Percentiles rank a stretch among this genome's conserved stretches.
These are phyloP conservation scores for Neosilurus hyrtlii DNA, from an alignment of 2,797 vertebrate species.

Conservation along the genomic window DNA sequence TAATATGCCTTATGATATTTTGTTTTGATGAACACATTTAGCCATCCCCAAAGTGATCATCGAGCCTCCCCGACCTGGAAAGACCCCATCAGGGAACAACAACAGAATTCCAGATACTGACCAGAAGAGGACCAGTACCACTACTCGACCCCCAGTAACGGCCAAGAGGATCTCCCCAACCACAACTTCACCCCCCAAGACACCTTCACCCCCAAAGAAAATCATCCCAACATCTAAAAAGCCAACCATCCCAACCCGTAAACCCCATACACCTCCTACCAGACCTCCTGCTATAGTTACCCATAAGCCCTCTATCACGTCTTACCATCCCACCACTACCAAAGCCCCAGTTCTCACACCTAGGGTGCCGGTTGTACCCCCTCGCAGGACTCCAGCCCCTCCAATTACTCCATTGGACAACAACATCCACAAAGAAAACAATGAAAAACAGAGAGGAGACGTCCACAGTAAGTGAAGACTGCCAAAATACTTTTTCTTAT, in stretches of 20 bases:
- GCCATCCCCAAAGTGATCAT: constrained; percentile 81
- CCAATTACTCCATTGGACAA: constrained; percentile 77
- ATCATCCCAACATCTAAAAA: constrained; percentile 62
- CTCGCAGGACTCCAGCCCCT: constrained; percentile 52
- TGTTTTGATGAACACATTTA: constrained; percentile 59
- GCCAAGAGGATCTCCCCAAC: constrained; percentile 56
- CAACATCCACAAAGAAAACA: constrained; percentile 82
- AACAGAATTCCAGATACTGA: constrained; percentile 77
- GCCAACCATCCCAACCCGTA: constrained; percentile 63
- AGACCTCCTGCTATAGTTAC: constrained; percentile 54
- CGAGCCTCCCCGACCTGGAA: constrained; percentile 75
- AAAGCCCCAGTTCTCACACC: constrained; percentile 27
- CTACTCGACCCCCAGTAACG: constrained; percentile 64
- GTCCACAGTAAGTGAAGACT: constrained; percentile 88
- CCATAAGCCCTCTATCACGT: constrained; percentile 60
- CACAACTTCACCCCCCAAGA: constrained; percentile 55
- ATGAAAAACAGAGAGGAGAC: constrained; percentile 91
- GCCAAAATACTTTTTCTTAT: not conserved
- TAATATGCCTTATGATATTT: not conserved
- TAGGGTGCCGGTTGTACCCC: constrained; percentile 54
- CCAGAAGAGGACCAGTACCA: constrained; percentile 71
- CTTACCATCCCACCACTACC: constrained; percentile 53
- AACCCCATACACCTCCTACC: constrained; percentile 25
- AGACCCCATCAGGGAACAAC: constrained; percentile 70
- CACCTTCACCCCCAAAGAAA: constrained; percentile 56